Base-by-base conservation (phyloP, 2,888 invertebrate genomes). In the Monoplex corrugatus region DNA sequence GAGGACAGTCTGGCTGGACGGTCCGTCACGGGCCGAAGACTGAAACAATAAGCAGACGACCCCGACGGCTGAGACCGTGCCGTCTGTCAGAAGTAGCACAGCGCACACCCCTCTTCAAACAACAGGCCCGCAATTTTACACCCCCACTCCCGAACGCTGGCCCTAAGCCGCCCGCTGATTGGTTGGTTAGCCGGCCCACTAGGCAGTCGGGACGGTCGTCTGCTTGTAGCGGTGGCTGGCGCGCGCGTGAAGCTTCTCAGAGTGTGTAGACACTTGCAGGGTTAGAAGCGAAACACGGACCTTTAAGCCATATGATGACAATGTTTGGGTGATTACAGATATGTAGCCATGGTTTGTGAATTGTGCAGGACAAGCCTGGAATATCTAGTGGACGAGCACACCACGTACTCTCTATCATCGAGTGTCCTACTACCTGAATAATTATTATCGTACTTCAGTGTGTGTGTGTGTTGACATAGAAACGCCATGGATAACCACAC, bases 401-500 rank as follows among this genome's bases (percentile, higher is more conserved):
- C n/a, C 19, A 38, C 75, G 75, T 75, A 35, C 19, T 13, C 75
- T 75, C 75, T 13, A 23, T 93, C 94, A 90, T 89, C 92, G 87
- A 93, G 93, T 93, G 92, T 89, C 82, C 91, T 94, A 89, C 92
- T 94, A 87, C 93, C 93, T 90, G 90, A 92, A 83, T 93, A 92
- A n/a, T n/a, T n/a, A n/a, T n/a, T n/a, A n/a, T n/a, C n/a, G n/a
- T n/a, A n/a, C n/a, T n/a, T n/a, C n/a, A n/a, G n/a, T n/a, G n/a
- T n/a, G 87, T 94, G 93, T 92, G 92, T 93, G 40, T 92, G 93
- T 90, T 94, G 93, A 89, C 91, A 93, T 40, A 90, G 91, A 87
- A 91, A 92, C 87, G 92, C 92, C 87, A 98, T 98, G 98, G 98
- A 98, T 97, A 98, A 98, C 95, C 97, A 98, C 94, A 98, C 98